Base-by-base conservation (phyloP, 2,797 vertebrate species). In the Taenioides sp. region DNA sequence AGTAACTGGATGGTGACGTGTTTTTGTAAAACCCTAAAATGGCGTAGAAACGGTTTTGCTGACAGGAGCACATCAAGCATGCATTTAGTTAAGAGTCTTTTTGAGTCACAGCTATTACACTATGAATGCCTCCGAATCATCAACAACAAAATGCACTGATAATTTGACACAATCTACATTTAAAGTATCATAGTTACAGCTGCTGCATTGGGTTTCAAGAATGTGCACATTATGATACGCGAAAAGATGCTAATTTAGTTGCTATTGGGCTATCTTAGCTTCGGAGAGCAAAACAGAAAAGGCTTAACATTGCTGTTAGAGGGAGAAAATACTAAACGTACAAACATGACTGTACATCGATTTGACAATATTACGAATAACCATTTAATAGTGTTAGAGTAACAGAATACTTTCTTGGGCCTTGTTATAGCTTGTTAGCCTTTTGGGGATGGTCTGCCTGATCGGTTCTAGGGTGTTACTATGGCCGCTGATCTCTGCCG, bases 401-500 rank as follows among this genome's bases (percentile, higher is more conserved):
- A 17, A 28, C 16, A 2, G 1, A 31, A 2, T 31, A 31, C 17
- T 17, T 60, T 60, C 0, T 31, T 17, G 6, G 27, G 27, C 27
- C 58, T 60, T 28, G 25, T 28, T 27, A 12, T 31, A 22, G 54
- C 22, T 23, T 11, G 10, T 57, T 37, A 63, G 61, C 34, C 10
- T 22, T 22, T 14, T 18, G 20, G 60, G 60, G 60, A 62, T 18
- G 60, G 60, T 11, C 18, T n/a, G 52, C 52, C 7, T 4, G 43
- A 16, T 16, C 43, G 7, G 52, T n/a, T 7, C 58, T 60, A 11
- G 3, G 11, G 17, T 57, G 88, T 90, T 88, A 76, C 87, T 81
- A 88, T 67, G 87, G 47, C 0, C 18, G 1, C 0, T 0, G 7
- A 17, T 28, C 3, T 43, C 59, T 79, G 50, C 82, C 76, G 9